Percentiles rank a stretch among this genome's conserved stretches.
Conservation (phyloP, 1,140 invertebrate species). For the Orchestia grillus region DNA sequence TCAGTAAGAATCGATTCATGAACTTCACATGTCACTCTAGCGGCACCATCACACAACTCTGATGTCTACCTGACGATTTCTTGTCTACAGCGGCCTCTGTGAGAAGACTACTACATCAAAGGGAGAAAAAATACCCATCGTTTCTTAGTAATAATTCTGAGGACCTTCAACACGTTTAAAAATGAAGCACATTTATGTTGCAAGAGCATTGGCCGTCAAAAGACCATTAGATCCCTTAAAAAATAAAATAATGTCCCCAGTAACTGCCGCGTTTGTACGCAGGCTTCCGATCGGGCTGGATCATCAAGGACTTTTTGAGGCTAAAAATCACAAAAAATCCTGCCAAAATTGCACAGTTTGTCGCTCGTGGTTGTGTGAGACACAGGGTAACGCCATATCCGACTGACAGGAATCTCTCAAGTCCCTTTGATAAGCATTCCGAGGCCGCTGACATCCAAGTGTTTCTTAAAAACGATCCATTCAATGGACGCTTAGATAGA, state of each 20-base stretch:
- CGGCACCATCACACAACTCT: neutral
- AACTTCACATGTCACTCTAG: too few relatives aligned
- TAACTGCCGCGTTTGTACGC: neutral
- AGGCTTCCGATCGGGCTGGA: neutral
- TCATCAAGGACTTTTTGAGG: neutral
- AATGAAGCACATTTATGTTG: neutral
- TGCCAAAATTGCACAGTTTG: neutral
- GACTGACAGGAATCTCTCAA: neutral
- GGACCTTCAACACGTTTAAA: neutral
- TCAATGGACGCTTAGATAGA: neutral
- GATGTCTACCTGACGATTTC: neutral
- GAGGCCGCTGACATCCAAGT: neutral
- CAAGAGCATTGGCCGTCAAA: neutral
- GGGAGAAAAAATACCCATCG: neutral
- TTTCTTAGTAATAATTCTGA: neutral
- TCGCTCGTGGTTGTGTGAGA: neutral
- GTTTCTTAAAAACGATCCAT: neutral
- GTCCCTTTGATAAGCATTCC: neutral
- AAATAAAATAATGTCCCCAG: neutral
- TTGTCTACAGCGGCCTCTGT: neutral
- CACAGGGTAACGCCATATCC: neutral
- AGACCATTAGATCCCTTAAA: neutral
- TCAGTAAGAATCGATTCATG: too few relatives aligned
- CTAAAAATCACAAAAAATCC: neutral
- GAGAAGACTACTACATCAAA: neutral